A percentile compares a stretch with the other conserved stretches of the same genome.
Evolutionary conservation across 2,113 vertebrate genomes (phyloP).

Genomic region (Paedocypris sp.): DNA sequence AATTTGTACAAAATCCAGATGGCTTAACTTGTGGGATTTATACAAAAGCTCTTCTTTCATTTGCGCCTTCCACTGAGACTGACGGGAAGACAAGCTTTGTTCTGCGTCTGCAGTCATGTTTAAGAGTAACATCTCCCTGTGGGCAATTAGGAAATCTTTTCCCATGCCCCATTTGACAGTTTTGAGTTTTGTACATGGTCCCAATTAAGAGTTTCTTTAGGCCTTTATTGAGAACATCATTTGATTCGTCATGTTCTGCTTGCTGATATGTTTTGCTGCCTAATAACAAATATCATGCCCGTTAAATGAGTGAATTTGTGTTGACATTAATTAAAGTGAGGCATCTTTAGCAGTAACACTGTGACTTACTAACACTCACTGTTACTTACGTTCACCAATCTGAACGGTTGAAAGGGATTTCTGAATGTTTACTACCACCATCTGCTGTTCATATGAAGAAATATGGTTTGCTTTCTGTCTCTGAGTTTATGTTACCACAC

Average conservation of each 20-base stretch:
- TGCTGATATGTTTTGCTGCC: neutral
- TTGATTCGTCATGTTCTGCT: no score
- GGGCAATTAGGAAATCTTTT: neutral
- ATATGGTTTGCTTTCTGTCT: conserved; percentile 11
- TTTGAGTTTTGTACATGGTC: neutral
- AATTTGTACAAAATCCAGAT: conserved; percentile 41
- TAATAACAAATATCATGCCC: neutral
- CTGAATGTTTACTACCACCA: conserved; percentile 64
- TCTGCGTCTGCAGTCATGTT: neutral
- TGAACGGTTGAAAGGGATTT: conserved; percentile 21
- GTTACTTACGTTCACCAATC: no score
- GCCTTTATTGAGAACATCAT: neutral
- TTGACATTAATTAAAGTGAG: neutral
- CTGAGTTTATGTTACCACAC: neutral
- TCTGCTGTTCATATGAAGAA: conserved; percentile 64
- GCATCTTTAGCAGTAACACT: no score
- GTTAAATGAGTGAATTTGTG: neutral
- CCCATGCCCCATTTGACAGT: conserved; percentile 4
- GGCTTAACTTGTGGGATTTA: conserved; percentile 59
- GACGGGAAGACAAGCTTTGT: conserved; percentile 23
- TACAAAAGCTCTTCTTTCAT: conserved; percentile 38
- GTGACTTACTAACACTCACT: no score
- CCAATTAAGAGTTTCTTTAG: neutral
- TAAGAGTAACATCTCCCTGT: neutral
- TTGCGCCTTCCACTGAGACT: conserved; percentile 29